Evolutionary conservation across 2,113 vertebrate genomes (phyloP).

Genomic region (Pterocles orientalis): DNA sequence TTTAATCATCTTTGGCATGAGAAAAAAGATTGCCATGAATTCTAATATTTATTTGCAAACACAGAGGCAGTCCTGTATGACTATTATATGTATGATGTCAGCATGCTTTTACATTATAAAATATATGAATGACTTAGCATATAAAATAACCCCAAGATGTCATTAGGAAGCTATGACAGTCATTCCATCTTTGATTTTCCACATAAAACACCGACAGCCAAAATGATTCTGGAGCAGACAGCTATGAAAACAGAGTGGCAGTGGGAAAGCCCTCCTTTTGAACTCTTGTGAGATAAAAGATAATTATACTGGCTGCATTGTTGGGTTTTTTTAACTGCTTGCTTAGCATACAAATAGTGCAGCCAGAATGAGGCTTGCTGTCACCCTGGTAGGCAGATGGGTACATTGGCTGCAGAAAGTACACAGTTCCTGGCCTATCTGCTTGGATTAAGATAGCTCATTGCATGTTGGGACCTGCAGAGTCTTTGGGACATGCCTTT

Average conservation of each 20-base stretch:
- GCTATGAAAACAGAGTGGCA: conserved; percentile 2
- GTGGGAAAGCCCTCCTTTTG: conserved; percentile 26
- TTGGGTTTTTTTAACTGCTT: neutral
- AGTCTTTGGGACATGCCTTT: neutral
- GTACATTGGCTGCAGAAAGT: neutral
- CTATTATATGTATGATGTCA: neutral
- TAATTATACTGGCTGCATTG: neutral
- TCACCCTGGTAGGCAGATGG: conserved; percentile 42
- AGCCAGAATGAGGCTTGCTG: conserved; percentile 24
- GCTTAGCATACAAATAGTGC: neutral
- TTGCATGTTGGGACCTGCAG: neutral
- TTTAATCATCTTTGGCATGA: neutral
- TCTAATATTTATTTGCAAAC: conserved; percentile 19
- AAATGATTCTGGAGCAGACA: conserved; percentile 1
- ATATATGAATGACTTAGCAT: conserved; percentile 25
- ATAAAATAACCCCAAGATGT: conserved; percentile 21
- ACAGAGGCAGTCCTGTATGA: neutral
- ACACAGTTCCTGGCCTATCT: neutral
- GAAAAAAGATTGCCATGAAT: neutral
- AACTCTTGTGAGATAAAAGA: conserved; percentile 33
- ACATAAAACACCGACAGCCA: neutral
- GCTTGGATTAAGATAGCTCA: neutral
- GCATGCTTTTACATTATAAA: conserved; percentile 24
- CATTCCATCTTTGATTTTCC: conserved; percentile 39
- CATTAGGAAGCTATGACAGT: conserved; percentile 21